Conservation (phyloP, 1,140 invertebrate genomes). For the Babylonia areolata region DNA sequence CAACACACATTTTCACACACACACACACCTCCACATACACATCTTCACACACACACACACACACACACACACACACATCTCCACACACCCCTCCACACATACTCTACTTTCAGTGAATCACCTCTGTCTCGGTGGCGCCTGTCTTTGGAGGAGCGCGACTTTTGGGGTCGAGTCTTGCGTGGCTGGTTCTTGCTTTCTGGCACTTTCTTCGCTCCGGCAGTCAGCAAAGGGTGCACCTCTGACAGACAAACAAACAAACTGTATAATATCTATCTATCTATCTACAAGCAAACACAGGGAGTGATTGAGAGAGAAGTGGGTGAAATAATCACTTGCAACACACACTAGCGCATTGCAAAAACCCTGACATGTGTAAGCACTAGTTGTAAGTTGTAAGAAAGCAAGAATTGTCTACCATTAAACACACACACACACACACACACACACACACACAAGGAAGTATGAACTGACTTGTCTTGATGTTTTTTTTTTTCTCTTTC, state of each 20-base stretch:
- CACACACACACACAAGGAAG: not conserved
- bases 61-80: no score
- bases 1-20: no score
- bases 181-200: slow-evolving; percentile 61
- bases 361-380: not conserved
- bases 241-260: slow-evolving; percentile 33
- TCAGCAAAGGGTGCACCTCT: slow-evolving; percentile 85
- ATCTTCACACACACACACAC: no score
- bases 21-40: no score
- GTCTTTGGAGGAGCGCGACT: slow-evolving; percentile 60
- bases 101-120: no score
- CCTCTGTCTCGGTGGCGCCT: slow-evolving; percentile 58
- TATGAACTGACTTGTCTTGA: no score
- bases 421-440: slow-evolving; percentile 13
- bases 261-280: not conserved
- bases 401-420: no score
- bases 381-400: no score
- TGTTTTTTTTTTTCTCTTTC: no score
- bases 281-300: not conserved
- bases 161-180: slow-evolving; percentile 56
- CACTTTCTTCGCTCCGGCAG: slow-evolving; percentile 68
- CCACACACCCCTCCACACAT: no score
- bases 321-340: not conserved
- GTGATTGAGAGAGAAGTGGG: no score
- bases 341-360: not conserved